Conservation (phyloP, 2,888 invertebrate genomes). For the Drosophila ezoana region DNA sequence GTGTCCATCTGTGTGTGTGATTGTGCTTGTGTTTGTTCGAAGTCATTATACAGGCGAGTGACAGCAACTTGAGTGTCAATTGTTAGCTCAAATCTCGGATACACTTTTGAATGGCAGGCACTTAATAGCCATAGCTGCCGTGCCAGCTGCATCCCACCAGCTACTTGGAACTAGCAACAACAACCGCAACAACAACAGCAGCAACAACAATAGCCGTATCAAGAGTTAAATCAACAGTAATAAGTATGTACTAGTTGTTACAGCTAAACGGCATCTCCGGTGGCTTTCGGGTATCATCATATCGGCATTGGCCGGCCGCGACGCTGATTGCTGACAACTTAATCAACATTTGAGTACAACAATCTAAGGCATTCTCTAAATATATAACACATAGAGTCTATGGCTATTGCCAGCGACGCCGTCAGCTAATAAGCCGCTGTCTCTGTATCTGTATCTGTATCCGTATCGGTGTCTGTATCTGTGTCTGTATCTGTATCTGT, state of each 20-base stretch:
- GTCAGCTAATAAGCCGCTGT: slow-evolving; percentile 48
- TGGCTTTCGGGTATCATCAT: slow-evolving; percentile 45
- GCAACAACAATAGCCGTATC: slow-evolving; percentile 23
- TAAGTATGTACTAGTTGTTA: slow-evolving; percentile 42
- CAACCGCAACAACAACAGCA: slow-evolving; percentile 1
- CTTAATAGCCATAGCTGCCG: slow-evolving; percentile 38
- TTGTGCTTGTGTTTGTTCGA: slow-evolving; percentile 2
- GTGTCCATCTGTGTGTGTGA: slow-evolving; percentile 5
- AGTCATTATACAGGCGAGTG: slow-evolving; percentile 40
- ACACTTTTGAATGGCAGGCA: slow-evolving; percentile 57
- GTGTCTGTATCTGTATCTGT: slow-evolving; percentile 8
- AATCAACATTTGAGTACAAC: slow-evolving; percentile 64
- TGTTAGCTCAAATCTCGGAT: slow-evolving; percentile 60
- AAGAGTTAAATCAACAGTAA: slow-evolving; percentile 44
- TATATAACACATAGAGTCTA: slow-evolving; percentile 41
- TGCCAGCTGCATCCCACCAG: slow-evolving; percentile 43
- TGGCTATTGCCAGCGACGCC: slow-evolving; percentile 16
- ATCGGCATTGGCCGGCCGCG: slow-evolving; percentile 38
- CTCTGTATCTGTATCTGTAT: slow-evolving; percentile 8
- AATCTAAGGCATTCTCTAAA: slow-evolving; percentile 69
- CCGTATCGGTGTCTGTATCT: too few relatives aligned
- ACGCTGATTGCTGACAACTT: slow-evolving; percentile 75
- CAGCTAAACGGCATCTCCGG: slow-evolving; percentile 63
- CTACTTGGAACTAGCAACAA: slow-evolving; percentile 19
- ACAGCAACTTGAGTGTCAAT: slow-evolving; percentile 58